A percentile compares a stretch with the other conserved stretches of the same genome.
Conservation (phyloP, 2,113 vertebrate species). For the Mixornis gularis region DNA sequence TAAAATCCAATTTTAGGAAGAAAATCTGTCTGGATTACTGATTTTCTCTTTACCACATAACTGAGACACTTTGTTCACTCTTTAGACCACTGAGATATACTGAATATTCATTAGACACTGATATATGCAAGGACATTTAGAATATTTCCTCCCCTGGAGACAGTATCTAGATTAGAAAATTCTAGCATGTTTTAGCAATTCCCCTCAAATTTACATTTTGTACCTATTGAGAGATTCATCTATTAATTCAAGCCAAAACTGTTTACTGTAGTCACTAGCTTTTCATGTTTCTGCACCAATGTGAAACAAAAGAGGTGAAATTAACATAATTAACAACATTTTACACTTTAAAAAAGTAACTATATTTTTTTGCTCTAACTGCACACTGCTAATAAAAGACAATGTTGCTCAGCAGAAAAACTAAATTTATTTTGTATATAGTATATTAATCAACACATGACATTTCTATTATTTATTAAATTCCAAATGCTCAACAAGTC, state of each 20-base stretch:
- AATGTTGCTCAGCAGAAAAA: not conserved
- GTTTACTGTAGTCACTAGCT: not conserved
- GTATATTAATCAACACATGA: not conserved
- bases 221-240: not conserved
- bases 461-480: not conserved
- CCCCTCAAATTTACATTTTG: not conserved
- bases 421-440: not conserved
- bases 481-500: not conserved
- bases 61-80: not conserved
- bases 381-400: not conserved
- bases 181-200: not conserved
- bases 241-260: not conserved
- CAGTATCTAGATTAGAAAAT: not conserved
- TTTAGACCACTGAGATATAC: not conserved
- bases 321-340: not conserved
- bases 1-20: not conserved
- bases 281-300: not conserved
- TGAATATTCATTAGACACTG: slow-evolving; percentile 1
- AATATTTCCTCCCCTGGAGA: not conserved
- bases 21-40: not conserved
- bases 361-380: not conserved
- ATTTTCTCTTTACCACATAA: not conserved
- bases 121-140: not conserved
- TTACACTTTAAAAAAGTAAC: not conserved
- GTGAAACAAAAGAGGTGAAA: not conserved